phyloP scores from a whole-genome alignment of 2,888 invertebrate genomes.

The Apocheima hispidaria region DNA sequence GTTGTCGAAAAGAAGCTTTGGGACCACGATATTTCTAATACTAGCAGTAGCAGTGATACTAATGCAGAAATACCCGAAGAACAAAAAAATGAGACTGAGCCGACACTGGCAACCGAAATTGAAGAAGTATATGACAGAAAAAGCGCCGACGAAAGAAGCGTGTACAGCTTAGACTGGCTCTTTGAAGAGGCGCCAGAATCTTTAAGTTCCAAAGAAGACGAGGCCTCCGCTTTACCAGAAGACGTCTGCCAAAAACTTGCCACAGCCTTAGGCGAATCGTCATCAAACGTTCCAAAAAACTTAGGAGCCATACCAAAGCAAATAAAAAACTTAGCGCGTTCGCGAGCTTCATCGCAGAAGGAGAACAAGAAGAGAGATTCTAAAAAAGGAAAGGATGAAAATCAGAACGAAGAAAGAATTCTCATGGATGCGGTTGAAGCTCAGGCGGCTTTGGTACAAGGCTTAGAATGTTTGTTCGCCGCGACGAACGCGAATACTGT shows the following conservation, averaged over 20 bases:
- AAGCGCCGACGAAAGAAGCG: conserved; percentile 77
- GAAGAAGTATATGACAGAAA: conserved; percentile 74
- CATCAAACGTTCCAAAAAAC: conserved; percentile 86
- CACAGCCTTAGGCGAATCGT: conserved; percentile 76
- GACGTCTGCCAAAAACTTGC: conserved; percentile 70
- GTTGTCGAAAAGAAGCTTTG: conserved; percentile 72
- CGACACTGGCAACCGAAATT: conserved; percentile 60
- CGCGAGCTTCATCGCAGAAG: conserved; percentile 86
- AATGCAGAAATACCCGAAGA: conserved; percentile 70
- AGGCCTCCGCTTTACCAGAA: conserved; percentile 57
- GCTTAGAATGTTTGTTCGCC: conserved; percentile 80
- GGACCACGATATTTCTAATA: conserved; percentile 86
- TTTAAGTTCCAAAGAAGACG: conserved; percentile 58
- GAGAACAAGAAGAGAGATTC: conserved; percentile 84
- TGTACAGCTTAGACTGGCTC: conserved; percentile 81
- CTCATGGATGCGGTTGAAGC: conserved; percentile 82
- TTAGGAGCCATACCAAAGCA: conserved; percentile 91
- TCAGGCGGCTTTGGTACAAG: conserved; percentile 86
- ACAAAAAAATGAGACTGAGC: conserved; percentile 57
- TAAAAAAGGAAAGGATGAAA: conserved; percentile 78
- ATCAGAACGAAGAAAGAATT: conserved; percentile 74
- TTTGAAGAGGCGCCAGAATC: conserved; percentile 70
- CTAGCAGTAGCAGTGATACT: conserved; percentile 86
- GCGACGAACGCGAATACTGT: conserved; percentile 82
- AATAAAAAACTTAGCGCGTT: conserved; percentile 84